Evolutionary conservation across 2,888 invertebrate genomes (phyloP).

Genomic region (Eretmocerus hayati): DNA sequence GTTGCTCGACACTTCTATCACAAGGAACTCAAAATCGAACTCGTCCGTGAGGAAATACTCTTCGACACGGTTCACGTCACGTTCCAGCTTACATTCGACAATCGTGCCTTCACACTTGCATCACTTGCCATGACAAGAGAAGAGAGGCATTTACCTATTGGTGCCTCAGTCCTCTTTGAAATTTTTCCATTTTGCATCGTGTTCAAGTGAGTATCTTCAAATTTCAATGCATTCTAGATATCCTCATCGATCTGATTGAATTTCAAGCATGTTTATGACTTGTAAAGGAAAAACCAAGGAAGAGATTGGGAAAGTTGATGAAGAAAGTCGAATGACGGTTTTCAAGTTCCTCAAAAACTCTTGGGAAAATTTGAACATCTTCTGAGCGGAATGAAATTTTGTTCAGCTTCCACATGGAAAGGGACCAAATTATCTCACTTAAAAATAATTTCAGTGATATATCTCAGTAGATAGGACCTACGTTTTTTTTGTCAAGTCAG

Average conservation of each 20-base stretch:
- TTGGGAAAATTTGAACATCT: too few species aligned
- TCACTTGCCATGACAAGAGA: slow-evolving; percentile 79
- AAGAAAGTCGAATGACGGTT: too few species aligned
- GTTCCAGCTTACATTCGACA: slow-evolving; percentile 90
- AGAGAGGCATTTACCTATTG: slow-evolving; percentile 82
- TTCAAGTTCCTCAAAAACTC: too few species aligned
- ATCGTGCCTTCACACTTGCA: slow-evolving; percentile 79
- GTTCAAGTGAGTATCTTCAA: slow-evolving; percentile 64
- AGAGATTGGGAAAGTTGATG: too few species aligned
- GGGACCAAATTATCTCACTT: too few species aligned
- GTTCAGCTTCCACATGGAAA: too few species aligned
- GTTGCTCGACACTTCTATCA: slow-evolving; percentile 91
- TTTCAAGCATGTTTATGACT: neutral
- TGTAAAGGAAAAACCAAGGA: too few species aligned
- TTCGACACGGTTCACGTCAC: slow-evolving; percentile 91
- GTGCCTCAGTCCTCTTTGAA: slow-evolving; percentile 85
- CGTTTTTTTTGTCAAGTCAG: too few species aligned
- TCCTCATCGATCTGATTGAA: neutral
- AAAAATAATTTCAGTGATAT: too few species aligned
- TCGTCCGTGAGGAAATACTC: slow-evolving; percentile 77
- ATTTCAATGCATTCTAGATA: neutral
- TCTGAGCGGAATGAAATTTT: too few species aligned
- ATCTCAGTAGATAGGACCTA: too few species aligned
- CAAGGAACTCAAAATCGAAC: slow-evolving; percentile 87
- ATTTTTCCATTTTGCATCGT: slow-evolving; percentile 98